Conservation (phyloP, 1,140 invertebrate species). For the Eubasilissa regina region DNA sequence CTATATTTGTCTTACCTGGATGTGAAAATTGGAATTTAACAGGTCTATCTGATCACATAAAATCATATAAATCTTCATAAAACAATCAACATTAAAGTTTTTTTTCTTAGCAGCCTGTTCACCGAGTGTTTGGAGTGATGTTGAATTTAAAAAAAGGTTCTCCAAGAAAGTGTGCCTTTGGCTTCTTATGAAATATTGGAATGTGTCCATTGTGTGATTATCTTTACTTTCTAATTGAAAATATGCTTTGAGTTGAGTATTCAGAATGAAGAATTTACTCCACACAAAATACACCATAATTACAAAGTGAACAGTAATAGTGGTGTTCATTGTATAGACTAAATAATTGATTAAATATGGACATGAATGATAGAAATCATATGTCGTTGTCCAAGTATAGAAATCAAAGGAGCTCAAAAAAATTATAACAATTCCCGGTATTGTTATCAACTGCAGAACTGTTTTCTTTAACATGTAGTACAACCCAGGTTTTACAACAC, state of each 20-base stretch:
- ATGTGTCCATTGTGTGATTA: background rate
- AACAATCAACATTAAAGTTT: background rate
- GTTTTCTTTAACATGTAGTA: background rate
- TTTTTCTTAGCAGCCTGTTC: background rate
- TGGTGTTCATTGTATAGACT: background rate
- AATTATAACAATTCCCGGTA: background rate
- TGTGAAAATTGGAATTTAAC: background rate
- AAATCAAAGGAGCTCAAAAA: background rate
- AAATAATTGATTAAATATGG: background rate
- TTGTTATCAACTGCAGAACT: background rate
- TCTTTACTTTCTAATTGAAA: background rate
- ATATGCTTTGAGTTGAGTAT: conserved; percentile 3
- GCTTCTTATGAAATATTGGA: background rate
- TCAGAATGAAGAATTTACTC: conserved; percentile 13
- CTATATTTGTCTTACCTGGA: conserved; percentile 17
- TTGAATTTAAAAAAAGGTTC: conserved; percentile 1
- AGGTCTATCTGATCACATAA: conserved; percentile 5
- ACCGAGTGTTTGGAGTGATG: background rate
- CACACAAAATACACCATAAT: conserved; percentile 7
- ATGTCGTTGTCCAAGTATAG: conserved; percentile 3
- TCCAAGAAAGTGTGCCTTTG: background rate
- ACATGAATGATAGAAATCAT: background rate
- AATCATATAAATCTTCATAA: conserved; percentile 23
- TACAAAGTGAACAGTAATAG: background rate
- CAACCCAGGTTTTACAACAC: background rate